Percentiles rank a stretch among this genome's conserved stretches.
phyloP scores from a whole-genome alignment of 2,113 vertebrate genomes.

The Clarias macrocephalus region DNA sequence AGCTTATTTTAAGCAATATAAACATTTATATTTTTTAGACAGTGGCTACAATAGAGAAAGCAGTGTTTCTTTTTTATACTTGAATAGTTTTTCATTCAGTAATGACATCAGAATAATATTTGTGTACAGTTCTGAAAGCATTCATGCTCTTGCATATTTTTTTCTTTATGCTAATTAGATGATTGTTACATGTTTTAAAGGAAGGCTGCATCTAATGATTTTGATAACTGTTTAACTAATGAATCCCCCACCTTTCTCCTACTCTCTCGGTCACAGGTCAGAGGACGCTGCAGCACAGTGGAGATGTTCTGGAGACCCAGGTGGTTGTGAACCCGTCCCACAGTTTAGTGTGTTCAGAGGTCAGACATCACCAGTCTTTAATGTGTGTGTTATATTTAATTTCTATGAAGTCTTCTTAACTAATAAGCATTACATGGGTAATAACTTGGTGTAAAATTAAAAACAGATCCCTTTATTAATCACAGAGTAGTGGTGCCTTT shows the following conservation, averaged over 20 bases:
- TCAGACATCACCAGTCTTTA: constrained; percentile 58
- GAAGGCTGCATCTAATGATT: neutral
- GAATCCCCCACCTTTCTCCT: neutral
- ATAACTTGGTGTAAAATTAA: neutral
- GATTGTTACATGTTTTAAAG: neutral
- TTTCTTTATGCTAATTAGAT: neutral
- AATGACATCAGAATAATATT: neutral
- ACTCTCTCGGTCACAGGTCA: constrained; percentile 73
- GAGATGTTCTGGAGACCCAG: constrained; percentile 83
- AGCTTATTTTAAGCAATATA: neutral
- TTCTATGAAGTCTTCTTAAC: neutral
- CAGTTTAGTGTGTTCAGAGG: constrained; percentile 85
- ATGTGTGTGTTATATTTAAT: neutral
- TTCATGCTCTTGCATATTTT: neutral
- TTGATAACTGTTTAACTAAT: neutral
- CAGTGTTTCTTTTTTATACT: neutral
- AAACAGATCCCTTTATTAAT: neutral
- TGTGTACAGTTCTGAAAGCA: neutral
- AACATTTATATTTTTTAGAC: neutral
- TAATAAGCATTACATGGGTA: neutral
- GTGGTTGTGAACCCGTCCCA: constrained; percentile 87
- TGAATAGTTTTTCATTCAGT: neutral
- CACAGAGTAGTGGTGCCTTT: neutral
- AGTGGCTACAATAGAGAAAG: neutral
- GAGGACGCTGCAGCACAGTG: constrained; percentile 83